Evolutionary conservation across 1,140 invertebrate genomes (phyloP), one percentile per base, ranked within the genome.

Genomic region (Scaptomyza graminum): DNA sequence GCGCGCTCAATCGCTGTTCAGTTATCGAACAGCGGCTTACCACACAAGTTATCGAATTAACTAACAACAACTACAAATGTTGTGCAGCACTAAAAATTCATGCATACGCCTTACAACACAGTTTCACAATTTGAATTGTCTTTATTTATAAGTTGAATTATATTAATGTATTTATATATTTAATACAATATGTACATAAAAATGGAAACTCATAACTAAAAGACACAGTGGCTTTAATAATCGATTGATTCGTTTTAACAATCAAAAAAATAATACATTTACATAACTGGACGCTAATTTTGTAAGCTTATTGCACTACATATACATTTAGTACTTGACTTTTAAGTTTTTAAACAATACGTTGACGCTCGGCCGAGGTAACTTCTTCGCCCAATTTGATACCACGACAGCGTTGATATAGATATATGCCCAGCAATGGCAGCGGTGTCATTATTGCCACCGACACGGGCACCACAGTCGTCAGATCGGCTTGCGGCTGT

Each of bases 381-480:
- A 13, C 46, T 1, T 71, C 67, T 1, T 71, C 67, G 0, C 1
- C 44, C 0, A 2, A 6, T 28, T 63, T 70, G 5, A 13, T 15
- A 1, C 68, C 47, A 12, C 16, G 55, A 18, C 52, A 71, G 0
- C 83, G 66, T 9, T 79, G 81, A 62, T 88, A 88, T 0, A 91
- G 6, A 49, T 90, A 91, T 2, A 91, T 75, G 0, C 76, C 69
- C 22, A 94, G 81, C 71, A 99, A 93, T 0, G 98, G 97, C 25
- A 99, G 81, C 15, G 98, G 98, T 1, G 98, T 99, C 96, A 99
- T 98, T 34, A 98, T 95, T 12, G 97, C 97, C 25, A 96, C 95
- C 3, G 97, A 94, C 0, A 99, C 96, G 9, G 97, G 98, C 52
- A 97, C 93, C 71, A 97, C 96, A 94, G 95, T 96, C n/a, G 96